Conservation (phyloP, 1,140 invertebrate species). For the Apis laboriosa region DNA sequence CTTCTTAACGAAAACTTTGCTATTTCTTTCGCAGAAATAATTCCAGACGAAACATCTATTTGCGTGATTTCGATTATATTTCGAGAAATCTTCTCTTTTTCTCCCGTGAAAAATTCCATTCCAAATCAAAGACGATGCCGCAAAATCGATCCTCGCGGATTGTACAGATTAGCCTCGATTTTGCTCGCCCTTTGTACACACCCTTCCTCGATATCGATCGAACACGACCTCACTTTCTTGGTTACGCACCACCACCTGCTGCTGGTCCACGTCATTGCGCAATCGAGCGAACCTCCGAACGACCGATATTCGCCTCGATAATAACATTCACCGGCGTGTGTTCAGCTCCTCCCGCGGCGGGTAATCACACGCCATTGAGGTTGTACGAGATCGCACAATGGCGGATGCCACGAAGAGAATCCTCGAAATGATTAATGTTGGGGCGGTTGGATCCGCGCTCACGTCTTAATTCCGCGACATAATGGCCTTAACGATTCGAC, state of each 20-base stretch:
- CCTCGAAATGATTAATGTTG: slow-evolving; percentile 45
- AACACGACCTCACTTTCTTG: slow-evolving; percentile 23
- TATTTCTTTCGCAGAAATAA: too few species aligned
- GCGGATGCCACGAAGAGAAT: background rate
- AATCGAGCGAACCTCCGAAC: slow-evolving; percentile 29
- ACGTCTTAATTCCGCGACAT: slow-evolving; percentile 51
- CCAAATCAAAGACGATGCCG: too few species aligned
- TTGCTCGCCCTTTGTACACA: background rate
- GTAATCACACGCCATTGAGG: slow-evolving; percentile 43
- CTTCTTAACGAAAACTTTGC: background rate
- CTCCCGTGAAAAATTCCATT: too few species aligned
- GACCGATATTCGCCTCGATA: slow-evolving; percentile 33
- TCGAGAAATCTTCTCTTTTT: too few species aligned
- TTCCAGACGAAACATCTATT: too few species aligned
- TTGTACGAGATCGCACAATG: slow-evolving; percentile 26
- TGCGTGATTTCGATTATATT: too few species aligned
- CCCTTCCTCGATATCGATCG: background rate
- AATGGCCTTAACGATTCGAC: slow-evolving; percentile 44
- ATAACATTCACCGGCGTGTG: slow-evolving; percentile 22
- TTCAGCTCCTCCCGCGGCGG: background rate
- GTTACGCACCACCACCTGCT: slow-evolving; percentile 25
- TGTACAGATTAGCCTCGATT: too few species aligned
- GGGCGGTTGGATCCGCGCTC: slow-evolving; percentile 29
- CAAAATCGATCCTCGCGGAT: too few species aligned
- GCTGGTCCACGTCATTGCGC: slow-evolving; percentile 26